These are phyloP conservation scores for Brachionus sp. DNA, from an alignment of 1,140 invertebrate species.

Conservation along the genomic window DNA sequence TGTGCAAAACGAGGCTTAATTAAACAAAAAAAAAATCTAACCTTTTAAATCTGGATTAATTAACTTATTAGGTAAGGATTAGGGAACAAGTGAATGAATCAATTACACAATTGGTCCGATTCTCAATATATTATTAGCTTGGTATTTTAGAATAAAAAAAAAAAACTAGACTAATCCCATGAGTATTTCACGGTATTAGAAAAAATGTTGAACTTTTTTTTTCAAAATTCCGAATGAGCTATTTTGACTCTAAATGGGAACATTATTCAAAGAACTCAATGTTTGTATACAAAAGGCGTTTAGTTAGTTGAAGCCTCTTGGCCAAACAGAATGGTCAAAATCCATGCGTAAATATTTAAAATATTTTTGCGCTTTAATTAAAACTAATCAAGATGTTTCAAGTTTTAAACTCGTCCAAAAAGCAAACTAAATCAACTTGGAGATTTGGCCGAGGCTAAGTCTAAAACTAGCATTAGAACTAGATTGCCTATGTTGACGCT, in stretches of 20 bases:
- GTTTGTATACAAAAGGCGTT: background rate
- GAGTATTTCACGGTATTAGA: slow-evolving; percentile 24
- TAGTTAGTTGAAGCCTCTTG: background rate
- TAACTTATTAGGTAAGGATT: slow-evolving; percentile 42
- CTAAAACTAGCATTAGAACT: background rate
- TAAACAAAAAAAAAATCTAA: background rate
- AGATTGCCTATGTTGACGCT: background rate
- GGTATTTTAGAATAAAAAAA: slow-evolving; percentile 22
- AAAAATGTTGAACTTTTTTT: slow-evolving; percentile 20
- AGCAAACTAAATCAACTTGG: background rate
- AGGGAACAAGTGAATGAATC: slow-evolving; percentile 31
- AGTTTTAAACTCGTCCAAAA: background rate
- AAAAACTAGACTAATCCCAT: slow-evolving; percentile 9
- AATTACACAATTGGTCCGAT: background rate
- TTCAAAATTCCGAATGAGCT: background rate
- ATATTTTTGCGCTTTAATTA: background rate
- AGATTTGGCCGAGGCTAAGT: background rate
- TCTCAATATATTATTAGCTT: background rate
- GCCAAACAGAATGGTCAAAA: background rate
- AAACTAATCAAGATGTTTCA: slow-evolving; percentile 3
- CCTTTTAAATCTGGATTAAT: slow-evolving; percentile 19
- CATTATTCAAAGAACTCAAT: background rate
- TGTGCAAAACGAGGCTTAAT: background rate
- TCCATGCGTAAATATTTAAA: background rate
- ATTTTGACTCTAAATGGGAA: background rate